Conservation (phyloP, 2,888 invertebrate species). For the Agrochola lota region DNA sequence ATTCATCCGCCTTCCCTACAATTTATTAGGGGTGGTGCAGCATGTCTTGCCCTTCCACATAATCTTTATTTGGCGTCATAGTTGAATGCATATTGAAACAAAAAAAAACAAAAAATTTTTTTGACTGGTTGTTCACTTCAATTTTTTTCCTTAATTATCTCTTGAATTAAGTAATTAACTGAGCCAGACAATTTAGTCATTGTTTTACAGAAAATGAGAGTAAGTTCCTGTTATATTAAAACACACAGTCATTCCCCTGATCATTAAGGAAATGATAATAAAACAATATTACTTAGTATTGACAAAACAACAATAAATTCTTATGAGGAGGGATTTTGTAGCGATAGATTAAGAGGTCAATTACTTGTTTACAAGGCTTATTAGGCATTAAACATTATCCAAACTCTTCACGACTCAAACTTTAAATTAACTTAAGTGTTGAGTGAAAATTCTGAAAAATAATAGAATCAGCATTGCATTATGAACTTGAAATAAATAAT, state of each 20-base stretch:
- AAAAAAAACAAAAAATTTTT: neutral
- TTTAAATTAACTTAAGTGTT: neutral
- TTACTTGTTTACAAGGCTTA: neutral
- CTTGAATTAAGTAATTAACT: neutral
- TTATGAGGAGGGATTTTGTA: constrained; percentile 10
- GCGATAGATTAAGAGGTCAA: constrained; percentile 3
- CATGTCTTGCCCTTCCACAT: neutral
- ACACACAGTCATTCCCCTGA: constrained; percentile 15
- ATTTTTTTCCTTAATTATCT: neutral
- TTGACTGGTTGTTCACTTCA: neutral
- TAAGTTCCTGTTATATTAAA: constrained; percentile 17
- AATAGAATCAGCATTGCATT: neutral
- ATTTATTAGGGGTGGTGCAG: neutral
- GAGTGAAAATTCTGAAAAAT: neutral
- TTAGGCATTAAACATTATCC: neutral
- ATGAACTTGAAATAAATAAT: neutral
- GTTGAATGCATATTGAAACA: neutral
- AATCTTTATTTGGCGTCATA: neutral
- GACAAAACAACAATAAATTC: neutral
- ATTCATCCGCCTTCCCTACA: neutral
- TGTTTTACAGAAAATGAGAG: constrained; percentile 13
- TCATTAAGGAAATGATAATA: constrained; percentile 18
- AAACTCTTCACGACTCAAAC: neutral
- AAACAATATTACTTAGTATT: neutral
- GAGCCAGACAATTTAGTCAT: constrained; percentile 27